Evolutionary conservation across 2,888 invertebrate species (phyloP).

Genomic region (Hylaea fasciaria): DNA sequence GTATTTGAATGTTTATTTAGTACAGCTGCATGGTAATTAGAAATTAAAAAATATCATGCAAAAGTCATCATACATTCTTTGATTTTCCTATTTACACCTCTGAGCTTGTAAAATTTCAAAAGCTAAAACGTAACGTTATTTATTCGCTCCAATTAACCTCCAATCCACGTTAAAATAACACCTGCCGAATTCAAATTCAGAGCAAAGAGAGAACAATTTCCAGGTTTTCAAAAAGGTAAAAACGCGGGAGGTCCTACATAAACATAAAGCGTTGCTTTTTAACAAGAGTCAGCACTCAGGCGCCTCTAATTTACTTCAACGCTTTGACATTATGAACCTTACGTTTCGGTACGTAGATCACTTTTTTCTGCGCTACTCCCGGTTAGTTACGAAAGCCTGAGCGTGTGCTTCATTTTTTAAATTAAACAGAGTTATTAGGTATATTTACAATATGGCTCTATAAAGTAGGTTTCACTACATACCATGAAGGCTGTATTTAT

Average conservation of each 20-base stretch:
- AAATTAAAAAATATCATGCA: too few relatives aligned
- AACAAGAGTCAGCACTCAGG: conserved; percentile 21
- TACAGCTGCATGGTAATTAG: too few relatives aligned
- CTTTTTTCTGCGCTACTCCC: background rate
- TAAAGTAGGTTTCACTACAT: too few relatives aligned
- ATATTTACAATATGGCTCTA: too few relatives aligned
- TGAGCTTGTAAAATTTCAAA: too few relatives aligned
- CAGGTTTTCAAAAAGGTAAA: conserved; percentile 29
- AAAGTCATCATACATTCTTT: too few relatives aligned
- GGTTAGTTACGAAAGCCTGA: background rate
- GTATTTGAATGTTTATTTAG: too few relatives aligned
- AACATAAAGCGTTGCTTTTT: conserved; percentile 29
- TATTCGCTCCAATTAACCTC: conserved; percentile 28
- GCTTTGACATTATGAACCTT: conserved; percentile 18
- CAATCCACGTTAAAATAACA: conserved; percentile 19
- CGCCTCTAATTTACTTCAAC: conserved; percentile 22
- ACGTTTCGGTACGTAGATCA: conserved; percentile 3
- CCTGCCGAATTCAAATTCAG: conserved; percentile 19
- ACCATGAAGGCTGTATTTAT: too few relatives aligned
- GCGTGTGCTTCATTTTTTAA: conserved; percentile 2
- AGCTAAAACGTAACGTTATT: conserved; percentile 6
- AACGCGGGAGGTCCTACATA: conserved; percentile 28
- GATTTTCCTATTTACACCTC: too few relatives aligned
- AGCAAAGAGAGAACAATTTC: conserved; percentile 14
- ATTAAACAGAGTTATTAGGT: background rate